Base-by-base conservation (phyloP, 2,888 invertebrate genomes). In the Pomacea canaliculata region DNA sequence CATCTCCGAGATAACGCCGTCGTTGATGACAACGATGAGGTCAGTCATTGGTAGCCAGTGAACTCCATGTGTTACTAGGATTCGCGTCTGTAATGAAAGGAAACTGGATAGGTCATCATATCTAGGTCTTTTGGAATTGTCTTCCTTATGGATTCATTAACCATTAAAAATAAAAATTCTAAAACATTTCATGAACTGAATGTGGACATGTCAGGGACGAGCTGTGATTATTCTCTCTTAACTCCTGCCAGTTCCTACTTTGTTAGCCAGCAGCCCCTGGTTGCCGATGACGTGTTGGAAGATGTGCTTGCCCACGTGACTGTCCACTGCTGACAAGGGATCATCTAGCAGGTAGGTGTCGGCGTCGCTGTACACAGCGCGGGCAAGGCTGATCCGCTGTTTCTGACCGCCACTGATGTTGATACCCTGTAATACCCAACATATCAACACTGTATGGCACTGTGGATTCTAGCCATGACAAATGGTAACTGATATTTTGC, bases 31-130 rank as follows among this genome's bases (percentile, higher is more conserved):
- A 48, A 16, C 71, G 65, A 27, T 65, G n/a, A 71, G 46, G 92
- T 98, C 96, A 1, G 96, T 95, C 87, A 96, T 94, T 0, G 97
- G 95, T 83, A 99, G 93, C 91, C 96, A 98, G 12, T 97, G 96
- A 99, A 76, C 49, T 7, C 78, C 78, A 19, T 78, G 78, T 12
- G 77, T 77, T 18, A 77, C 77, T 16, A 78, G 93, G 68, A 99
- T 92, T 78, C 98, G 93, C 0, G 98, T 98, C 92, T 93, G 79
- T 19, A 82, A 82, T 27, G 3, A 18, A 23, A 37, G 37, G 18
- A 19, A 60, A 18, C 18, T 60, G 62, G 18, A 19, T 4, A n/a
- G 62, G 18, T 60, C 7, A 5, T 37, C 37, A 37, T 37, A 37
- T 37, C 37, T 5, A 37, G 37, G 5, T 37, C 37, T 37, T 37